These are phyloP conservation scores for Pteronura brasiliensis DNA, from an alignment of 2,113 vertebrate genomes.

Conservation along the genomic window DNA sequence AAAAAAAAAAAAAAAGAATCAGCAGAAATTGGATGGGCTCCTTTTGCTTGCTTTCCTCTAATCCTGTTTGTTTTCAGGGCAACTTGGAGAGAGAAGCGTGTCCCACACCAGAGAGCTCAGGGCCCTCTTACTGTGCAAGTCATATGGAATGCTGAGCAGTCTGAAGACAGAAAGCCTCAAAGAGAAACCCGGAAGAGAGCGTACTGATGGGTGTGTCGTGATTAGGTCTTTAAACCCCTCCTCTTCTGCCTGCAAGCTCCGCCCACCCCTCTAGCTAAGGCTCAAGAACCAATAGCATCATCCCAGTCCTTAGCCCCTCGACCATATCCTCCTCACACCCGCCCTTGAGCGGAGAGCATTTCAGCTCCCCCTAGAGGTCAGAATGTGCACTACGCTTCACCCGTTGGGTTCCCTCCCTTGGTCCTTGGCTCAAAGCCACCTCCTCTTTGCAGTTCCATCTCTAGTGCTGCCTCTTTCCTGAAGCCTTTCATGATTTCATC, in stretches of 20 bases:
- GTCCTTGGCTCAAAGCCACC: background rate
- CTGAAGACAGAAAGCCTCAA: background rate
- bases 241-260: background rate
- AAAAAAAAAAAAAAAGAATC: no score
- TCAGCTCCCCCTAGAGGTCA: background rate
- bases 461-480: background rate
- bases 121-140: background rate
- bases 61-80: background rate
- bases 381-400: background rate
- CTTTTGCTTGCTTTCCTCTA: background rate
- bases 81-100: background rate
- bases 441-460: background rate
- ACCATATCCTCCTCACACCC: background rate
- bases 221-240: background rate
- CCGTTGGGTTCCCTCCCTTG: background rate
- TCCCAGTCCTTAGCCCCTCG: background rate
- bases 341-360: background rate
- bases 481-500: background rate
- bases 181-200: background rate
- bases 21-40: background rate
- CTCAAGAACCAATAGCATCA: background rate
- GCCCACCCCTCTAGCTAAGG: background rate
- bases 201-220: background rate
- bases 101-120: background rate
- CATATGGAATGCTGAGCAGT: no score